Conservation (phyloP, 1,140 invertebrate species). For the Anadara kagoshimensis region DNA sequence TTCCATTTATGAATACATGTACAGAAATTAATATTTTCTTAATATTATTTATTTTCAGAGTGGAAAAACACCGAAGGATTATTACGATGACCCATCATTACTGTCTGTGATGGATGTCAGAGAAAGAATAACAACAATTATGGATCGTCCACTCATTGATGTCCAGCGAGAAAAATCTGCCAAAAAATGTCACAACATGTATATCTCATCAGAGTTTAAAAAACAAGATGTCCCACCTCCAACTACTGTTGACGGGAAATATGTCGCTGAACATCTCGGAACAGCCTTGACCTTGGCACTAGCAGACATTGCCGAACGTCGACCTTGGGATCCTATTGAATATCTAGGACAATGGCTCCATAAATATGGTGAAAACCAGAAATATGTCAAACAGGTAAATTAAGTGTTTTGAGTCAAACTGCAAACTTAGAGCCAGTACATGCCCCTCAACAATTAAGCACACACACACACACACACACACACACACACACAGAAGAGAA, state of each 20-base stretch:
- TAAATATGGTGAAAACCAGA: slow-evolving; percentile 56
- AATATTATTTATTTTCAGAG: slow-evolving; percentile 34
- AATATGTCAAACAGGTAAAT: slow-evolving; percentile 50
- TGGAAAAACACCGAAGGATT: slow-evolving; percentile 48
- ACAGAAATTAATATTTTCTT: not conserved
- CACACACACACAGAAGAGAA: too few relatives aligned
- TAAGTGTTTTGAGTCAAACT: not conserved
- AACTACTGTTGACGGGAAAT: slow-evolving; percentile 57
- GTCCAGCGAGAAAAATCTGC: not conserved
- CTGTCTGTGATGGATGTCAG: slow-evolving; percentile 31
- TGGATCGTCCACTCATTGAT: slow-evolving; percentile 22
- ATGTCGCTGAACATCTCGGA: slow-evolving; percentile 62
- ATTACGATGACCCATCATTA: slow-evolving; percentile 41
- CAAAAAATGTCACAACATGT: slow-evolving; percentile 24
- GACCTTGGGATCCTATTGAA: slow-evolving; percentile 68
- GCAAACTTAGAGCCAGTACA: not conserved
- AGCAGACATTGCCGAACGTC: slow-evolving; percentile 61
- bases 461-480: not conserved
- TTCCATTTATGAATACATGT: too few relatives aligned
- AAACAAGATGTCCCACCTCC: slow-evolving; percentile 48
- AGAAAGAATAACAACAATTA: slow-evolving; percentile 31
- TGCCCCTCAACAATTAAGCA: not conserved
- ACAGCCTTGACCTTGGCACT: slow-evolving; percentile 62
- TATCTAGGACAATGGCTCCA: slow-evolving; percentile 66
- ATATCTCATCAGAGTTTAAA: slow-evolving; percentile 45